Evolutionary conservation across 2,113 vertebrate species (phyloP), one percentile per base, ranked within the genome.

Genomic region (Rhizomys pruinosus): DNA sequence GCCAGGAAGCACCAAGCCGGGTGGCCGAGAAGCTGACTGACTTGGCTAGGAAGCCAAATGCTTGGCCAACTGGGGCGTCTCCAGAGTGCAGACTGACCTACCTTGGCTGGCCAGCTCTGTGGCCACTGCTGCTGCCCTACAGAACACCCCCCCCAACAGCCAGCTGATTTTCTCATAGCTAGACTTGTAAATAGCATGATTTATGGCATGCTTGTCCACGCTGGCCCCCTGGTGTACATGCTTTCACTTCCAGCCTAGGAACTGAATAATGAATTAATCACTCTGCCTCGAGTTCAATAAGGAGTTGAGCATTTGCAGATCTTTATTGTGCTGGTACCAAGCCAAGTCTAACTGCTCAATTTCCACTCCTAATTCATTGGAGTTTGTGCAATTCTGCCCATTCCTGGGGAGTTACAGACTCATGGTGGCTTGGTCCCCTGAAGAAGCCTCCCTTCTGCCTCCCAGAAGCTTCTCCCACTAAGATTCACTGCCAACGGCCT

Each of bases 121-220:
- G 0, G 79, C 74, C 29, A 20, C 79, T 5, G 8, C 29, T 25
- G 20, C 91, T 79, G 84, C 84, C 84, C 87, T 84, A 8, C 71
- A 82, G 69, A 89, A 80, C 13, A 42, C 88, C 94, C 96, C 95
- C 96, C 97, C 96, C 97, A 97, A 95, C 97, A 96, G 94, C 94
- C 96, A 19, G 96, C 98, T 97, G 97, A 97, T 97, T 98, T 97
- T 97, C 97, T 98, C 97, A 98, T 97, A 93, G 97, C 97, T 84
- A 94, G 96, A 92, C 95, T 98, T 97, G 97, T 98, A 98, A 98
- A 97, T 96, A 86, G 96, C n/a, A 59, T 98, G 98, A 98, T 98
- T 98, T 98, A 98, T 98, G 97, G 92, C 97, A 82, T 84, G 86
- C 96, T 98, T 95, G 96, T 98, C 96, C 88, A 73, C 34, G 87